Conservation (phyloP, 2,888 invertebrate genomes). For the Camponotus fellah region DNA sequence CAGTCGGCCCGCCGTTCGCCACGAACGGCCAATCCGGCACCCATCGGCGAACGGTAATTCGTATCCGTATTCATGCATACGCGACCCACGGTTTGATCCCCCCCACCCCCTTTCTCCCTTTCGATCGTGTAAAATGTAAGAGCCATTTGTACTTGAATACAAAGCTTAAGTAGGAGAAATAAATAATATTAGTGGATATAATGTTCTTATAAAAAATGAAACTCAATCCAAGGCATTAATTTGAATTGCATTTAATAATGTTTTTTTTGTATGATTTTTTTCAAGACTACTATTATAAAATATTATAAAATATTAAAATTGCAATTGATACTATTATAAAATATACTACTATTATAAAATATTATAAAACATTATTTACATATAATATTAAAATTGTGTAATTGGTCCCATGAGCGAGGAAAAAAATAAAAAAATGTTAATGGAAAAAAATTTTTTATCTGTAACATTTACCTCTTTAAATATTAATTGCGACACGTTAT, state of each 20-base stretch:
- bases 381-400: constrained; percentile 26
- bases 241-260: constrained; percentile 2
- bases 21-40: constrained; percentile 68
- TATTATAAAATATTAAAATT: constrained; percentile 19
- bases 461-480: background rate
- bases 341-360: background rate
- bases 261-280: background rate
- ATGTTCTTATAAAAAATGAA: background rate
- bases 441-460: background rate
- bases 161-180: background rate
- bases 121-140: constrained; percentile 26
- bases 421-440: background rate
- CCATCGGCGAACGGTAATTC: constrained; percentile 65
- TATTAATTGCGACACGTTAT: background rate
- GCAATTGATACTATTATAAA: background rate
- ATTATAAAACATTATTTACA: no score
- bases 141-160: background rate
- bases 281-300: constrained; percentile 6
- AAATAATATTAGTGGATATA: background rate
- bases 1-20: constrained; percentile 65
- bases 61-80: constrained; percentile 42
- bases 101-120: constrained; percentile 37
- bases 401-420: background rate
- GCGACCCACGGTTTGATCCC: constrained; percentile 43
- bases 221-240: background rate